Evolutionary conservation across 2,113 vertebrate species (phyloP).

Genomic region (Barbus barbus): DNA sequence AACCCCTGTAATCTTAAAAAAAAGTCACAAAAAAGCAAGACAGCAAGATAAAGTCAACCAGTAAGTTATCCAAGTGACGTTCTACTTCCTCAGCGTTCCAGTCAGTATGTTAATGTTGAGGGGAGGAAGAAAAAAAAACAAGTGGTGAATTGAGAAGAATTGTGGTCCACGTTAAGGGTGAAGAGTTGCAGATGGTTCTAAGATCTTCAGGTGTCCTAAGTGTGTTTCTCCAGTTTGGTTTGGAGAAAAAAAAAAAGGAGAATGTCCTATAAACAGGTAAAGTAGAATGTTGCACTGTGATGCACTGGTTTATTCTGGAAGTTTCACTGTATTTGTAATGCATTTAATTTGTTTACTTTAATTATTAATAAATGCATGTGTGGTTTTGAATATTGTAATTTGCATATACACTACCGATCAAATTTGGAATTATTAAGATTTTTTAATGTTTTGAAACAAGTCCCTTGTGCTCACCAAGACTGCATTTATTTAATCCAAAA

Average conservation of each 20-base stretch:
- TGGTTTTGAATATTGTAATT: neutral
- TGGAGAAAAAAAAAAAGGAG: conserved; percentile 26
- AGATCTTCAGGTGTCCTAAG: conserved; percentile 16
- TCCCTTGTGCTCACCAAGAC: no score
- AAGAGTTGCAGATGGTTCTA: conserved; percentile 46
- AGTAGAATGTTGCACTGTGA: conserved; percentile 58
- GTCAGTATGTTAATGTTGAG: neutral
- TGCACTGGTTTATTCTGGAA: conserved; percentile 15
- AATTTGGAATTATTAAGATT: neutral
- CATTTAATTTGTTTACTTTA: neutral
- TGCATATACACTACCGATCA: neutral
- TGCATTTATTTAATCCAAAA: no score
- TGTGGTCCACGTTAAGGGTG: conserved; percentile 36
- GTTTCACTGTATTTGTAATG: conserved; percentile 6
- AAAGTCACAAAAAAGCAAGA: neutral
- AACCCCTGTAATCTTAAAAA: neutral
- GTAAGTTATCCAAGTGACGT: neutral
- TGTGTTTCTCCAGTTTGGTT: conserved; percentile 16
- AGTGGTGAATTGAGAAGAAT: conserved; percentile 23
- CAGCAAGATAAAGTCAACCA: neutral
- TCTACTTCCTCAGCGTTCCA: neutral
- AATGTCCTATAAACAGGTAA: conserved; percentile 61
- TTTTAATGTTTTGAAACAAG: no score
- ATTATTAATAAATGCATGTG: conserved; percentile 16
- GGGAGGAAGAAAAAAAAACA: neutral